These are phyloP conservation scores for Hirundo rustica DNA, from an alignment of 2,797 vertebrate genomes.

Conservation along the genomic window DNA sequence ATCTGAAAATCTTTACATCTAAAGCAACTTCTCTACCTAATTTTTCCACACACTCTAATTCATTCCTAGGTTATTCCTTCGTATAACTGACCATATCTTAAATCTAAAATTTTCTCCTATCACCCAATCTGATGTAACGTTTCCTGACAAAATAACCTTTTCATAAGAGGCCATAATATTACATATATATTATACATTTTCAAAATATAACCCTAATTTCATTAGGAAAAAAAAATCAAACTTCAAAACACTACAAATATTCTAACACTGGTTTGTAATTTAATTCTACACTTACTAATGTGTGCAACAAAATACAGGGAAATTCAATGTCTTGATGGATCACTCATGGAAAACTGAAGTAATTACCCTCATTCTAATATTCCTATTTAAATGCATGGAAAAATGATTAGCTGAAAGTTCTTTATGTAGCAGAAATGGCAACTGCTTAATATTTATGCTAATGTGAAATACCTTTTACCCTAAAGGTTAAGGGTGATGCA, in stretches of 20 bases:
- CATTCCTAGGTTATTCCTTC: neutral
- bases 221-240: neutral
- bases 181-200: neutral
- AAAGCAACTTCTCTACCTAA: neutral
- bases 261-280: conserved; percentile 68
- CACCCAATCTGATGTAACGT: neutral
- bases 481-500: conserved; percentile 79
- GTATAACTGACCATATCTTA: neutral
- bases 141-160: neutral
- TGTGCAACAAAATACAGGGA: conserved; percentile 60
- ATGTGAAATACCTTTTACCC: conserved; percentile 78
- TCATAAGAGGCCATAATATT: neutral
- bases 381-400: conserved; percentile 98
- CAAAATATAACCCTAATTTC: neutral
- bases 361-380: conserved; percentile 91
- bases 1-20: neutral
- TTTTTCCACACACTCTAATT: neutral
- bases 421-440: conserved; percentile 78
- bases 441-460: conserved; percentile 84
- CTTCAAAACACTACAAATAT: conserved; percentile 32
- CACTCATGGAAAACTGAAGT: conserved; percentile 80
- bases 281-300: conserved; percentile 69
- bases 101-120: neutral
- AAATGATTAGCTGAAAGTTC: conserved; percentile 85
- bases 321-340: conserved; percentile 79